Evolutionary conservation across 2,888 invertebrate species (phyloP), one percentile per base, ranked within the genome.

Genomic region (Sympetrum striolatum): DNA sequence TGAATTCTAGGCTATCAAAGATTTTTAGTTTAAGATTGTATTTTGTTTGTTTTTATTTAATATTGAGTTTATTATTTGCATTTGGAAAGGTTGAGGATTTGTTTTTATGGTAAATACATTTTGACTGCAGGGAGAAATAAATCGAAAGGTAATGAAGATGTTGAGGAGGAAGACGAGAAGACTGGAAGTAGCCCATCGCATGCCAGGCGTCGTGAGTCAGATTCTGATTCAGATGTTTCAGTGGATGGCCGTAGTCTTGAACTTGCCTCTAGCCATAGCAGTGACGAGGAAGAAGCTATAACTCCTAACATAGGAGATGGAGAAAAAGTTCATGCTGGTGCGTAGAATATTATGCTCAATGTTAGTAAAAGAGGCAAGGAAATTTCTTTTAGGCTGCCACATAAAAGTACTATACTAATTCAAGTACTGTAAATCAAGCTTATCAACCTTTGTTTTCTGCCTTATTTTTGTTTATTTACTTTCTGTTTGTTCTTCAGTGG

Each of bases 261-360:
- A 92, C 95, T 99, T 90, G 98, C 98, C 22, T 98, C 98, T 90
- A 98, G 98, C 93, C 99, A 99, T 94, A 98, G 98, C 15, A 98
- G 98, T 86, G 99, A 99, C 93, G 98, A 99, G 92, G 96, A 96
- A 90, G 95, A 96, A 91, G 94, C 95, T 18, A 92, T 90, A 2
- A 86, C 86, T 6, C 60, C 86, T 37, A 86, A 86, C 60, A 37
- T 37, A n/a, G 86, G 86, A 48, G 60, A 64, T 86, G 86, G 86
- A 53, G 86, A 86, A 37, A 86, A 86, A 60, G 58, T 60, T 31
- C 86, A 86, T 86, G 37, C 60, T 37, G 86, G 86, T 86, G 37
- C 60, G 86, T 86, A 22, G 48, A 10, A 25, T 81, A 37, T 73
- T 53, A 37, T 81, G 91, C 37, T 91, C 90, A 90, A 91, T 80